Conservation (phyloP, 1,140 invertebrate species). For the Pissodes strobi region DNA sequence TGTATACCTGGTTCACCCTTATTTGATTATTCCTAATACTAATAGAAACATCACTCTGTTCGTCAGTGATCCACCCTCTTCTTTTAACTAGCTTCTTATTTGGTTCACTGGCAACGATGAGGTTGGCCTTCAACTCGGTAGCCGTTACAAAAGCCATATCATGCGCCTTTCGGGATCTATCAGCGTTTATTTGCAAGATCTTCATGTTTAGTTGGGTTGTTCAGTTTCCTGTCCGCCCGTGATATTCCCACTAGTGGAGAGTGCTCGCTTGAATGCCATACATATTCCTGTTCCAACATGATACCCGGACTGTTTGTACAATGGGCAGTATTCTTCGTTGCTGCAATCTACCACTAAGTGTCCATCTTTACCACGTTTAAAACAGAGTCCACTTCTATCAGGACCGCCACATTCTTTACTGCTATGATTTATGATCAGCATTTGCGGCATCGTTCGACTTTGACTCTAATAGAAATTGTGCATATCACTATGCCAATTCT, state of each 20-base stretch:
- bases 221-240: neutral
- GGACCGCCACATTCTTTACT: neutral
- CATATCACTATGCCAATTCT: conserved; percentile 5
- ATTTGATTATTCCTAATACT: no score
- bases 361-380: conserved; percentile 16
- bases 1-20: no score
- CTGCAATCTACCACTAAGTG: conserved; percentile 7
- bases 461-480: neutral
- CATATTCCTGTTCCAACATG: conserved; percentile 3
- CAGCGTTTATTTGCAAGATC: no score
- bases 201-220: no score
- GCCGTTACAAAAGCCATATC: no score
- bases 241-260: neutral
- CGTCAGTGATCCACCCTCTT: neutral
- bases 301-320: conserved; percentile 9
- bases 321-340: neutral
- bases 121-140: no score
- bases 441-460: neutral
- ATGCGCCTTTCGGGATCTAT: no score
- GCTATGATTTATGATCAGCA: conserved; percentile 15
- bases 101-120: no score
- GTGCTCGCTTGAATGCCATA: neutral
- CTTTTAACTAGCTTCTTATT: no score
- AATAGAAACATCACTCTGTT: neutral
- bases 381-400: conserved; percentile 6